These are phyloP conservation scores for Caenorhabditis becei DNA, from an alignment of 2,888 invertebrate species.

Conservation along the genomic window DNA sequence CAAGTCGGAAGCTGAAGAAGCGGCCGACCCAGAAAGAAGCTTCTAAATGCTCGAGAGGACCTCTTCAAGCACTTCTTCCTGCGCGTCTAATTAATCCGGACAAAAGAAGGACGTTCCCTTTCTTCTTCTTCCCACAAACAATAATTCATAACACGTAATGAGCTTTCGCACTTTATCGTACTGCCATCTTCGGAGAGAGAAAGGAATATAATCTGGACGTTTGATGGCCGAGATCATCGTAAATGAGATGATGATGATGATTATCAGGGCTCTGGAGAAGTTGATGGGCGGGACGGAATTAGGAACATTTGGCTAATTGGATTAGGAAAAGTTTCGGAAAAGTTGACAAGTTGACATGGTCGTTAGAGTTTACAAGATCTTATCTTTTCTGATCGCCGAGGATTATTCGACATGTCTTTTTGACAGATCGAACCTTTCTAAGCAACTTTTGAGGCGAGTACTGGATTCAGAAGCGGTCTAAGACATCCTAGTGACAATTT, in stretches of 20 bases:
- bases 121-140: slow-evolving; percentile 46
- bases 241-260: slow-evolving; percentile 39
- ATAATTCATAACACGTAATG: slow-evolving; percentile 59
- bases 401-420: no score
- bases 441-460: no score
- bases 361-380: no score
- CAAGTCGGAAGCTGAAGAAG: slow-evolving; percentile 24
- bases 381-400: no score
- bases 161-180: slow-evolving; percentile 53
- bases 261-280: slow-evolving; percentile 26
- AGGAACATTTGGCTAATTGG: slow-evolving; percentile 51
- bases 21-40: slow-evolving; percentile 9
- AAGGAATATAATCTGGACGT: slow-evolving; percentile 36
- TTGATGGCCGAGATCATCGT: slow-evolving; percentile 17
- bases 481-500: no score
- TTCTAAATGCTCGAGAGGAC: slow-evolving; percentile 46
- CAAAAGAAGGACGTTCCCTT: background rate
- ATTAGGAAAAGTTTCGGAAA: no score
- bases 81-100: slow-evolving; percentile 47
- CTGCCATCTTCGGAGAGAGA: slow-evolving; percentile 20
- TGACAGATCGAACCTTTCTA: no score
- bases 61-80: slow-evolving; percentile 26
- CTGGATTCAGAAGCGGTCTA: no score
- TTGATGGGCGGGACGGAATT: slow-evolving; percentile 26
- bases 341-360: no score